Base-by-base conservation (phyloP, 2,888 invertebrate genomes). In the Girardia tigrina region DNA sequence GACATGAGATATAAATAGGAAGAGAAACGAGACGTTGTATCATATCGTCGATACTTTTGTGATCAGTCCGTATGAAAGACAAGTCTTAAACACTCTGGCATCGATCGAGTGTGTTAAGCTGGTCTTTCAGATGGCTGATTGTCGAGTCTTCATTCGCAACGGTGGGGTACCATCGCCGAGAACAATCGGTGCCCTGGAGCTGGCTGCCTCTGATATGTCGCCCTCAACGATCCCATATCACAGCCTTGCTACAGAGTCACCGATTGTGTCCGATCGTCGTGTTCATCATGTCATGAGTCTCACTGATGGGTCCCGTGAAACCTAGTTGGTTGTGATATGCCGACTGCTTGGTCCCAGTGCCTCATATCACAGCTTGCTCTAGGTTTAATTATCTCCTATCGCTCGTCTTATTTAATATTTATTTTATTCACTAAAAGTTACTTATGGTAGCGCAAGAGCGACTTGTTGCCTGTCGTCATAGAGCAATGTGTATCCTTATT, bases 301-400 rank as follows among this genome's bases (percentile, higher is more conserved):
- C 16, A 36, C 16, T 56, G n/a, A 56, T 16, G n/a, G 56, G 56
- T 56, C 23, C n/a, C 6, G 23, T 56, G 56, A 56, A 56, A 56
- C 56, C 56, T 56, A 56, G 56, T n/a, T 56, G 56, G 56, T 56
- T 56, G 56, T n/a, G 56, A 56, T 56, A 56, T 56, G 56, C 23
- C 23, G 56, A 6, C 4, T 12, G n/a, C n/a, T n/a, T n/a, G n/a
- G n/a, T n/a, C 8, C 4, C 56, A 56, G 4, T 56, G n/a, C 56
- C 56, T n/a, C n/a, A 56, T 56, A 56, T 56, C 56, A 56, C 56
- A 56, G 56, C 56, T 56, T 56, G 56, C 56, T 56, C 56, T 56
- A 56, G 56, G 56, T 56, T 56, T 56, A 56, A 56, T 56, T n/a
- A 2, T 2, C 6, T 20, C 56, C 23, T 56, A 16, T 16, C 23